Base-by-base conservation (phyloP, 2,797 vertebrate species). In the Silurus lanzhouensis region DNA sequence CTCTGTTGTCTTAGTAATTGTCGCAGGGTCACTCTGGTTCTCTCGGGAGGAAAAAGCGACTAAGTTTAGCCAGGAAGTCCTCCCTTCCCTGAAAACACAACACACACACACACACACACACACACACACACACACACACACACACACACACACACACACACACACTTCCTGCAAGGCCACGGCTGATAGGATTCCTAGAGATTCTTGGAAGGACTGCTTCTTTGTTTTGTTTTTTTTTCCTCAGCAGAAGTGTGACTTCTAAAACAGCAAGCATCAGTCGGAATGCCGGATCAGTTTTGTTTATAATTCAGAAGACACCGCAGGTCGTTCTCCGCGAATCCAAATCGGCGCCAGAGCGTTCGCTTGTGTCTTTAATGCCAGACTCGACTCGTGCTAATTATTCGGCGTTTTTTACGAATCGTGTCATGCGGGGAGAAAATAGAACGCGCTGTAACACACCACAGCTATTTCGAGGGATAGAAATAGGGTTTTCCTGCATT, bases 1-100 rank as follows among this genome's bases (percentile, higher is more conserved):
- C 52, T 19, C 58, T 46, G 22, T 66, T 66, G 66, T 52, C 58
- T 66, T 22, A 71, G 81, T 82, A 52, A 74, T 82, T 80, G 75
- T 83, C 2, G 1, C 17, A 57, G 81, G 70, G 79, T 81, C 61
- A 52, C 17, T 52, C 31, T 64, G 81, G 55, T 61, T 82, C 44
- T 68, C 13, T 10, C 20, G 66, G 80, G 55, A 68, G 84, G 71
- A 83, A 80, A 79, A 71, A 83, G 85, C 83, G 81, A 78, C 57
- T 68, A 86, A 61, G 48, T 82, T 77, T 71, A 77, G 64, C 57
- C 81, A 83, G 81, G 74, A 71, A 66, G 63, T 77, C 27, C 57
- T 71, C 71, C 81, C 31, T 55, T 44, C 74, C 57, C 57, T 79
- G 55, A 60, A 31, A 20, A 61, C 66, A 80, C 57, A 64, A 72